Conservation (phyloP, 1,140 invertebrate genomes). For the Rhopalosiphum maidis region DNA sequence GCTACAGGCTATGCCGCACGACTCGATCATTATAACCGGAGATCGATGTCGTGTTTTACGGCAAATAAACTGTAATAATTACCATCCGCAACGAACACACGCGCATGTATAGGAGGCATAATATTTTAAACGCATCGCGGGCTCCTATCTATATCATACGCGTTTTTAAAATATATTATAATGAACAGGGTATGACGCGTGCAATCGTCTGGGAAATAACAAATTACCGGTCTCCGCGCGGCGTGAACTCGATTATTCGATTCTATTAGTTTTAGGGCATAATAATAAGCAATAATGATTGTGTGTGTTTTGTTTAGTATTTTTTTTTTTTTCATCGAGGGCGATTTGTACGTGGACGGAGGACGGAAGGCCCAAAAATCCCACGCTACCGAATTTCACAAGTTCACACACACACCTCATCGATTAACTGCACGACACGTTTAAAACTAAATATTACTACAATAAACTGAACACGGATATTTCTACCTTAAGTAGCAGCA, state of each 20-base stretch:
- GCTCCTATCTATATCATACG: neutral
- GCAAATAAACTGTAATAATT: slow-evolving; percentile 33
- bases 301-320: neutral
- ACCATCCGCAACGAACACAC: neutral
- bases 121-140: neutral
- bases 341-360: neutral
- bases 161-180: neutral
- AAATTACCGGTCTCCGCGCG: neutral
- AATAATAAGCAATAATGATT: neutral
- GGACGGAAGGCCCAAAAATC: neutral
- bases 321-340: neutral
- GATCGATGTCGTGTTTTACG: neutral
- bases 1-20: slow-evolving; percentile 5
- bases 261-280: slow-evolving; percentile 8
- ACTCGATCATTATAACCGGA: slow-evolving; percentile 22
- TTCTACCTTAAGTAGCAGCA: neutral
- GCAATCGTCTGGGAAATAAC: neutral
- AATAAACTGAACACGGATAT: neutral
- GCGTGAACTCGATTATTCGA: neutral
- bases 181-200: neutral
- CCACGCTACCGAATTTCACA: slow-evolving; percentile 37
- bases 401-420: neutral
- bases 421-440: slow-evolving; percentile 33
- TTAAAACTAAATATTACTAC: neutral
- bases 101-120: neutral